Percentiles rank a stretch among this genome's conserved stretches.
Conservation (phyloP, 1,140 invertebrate genomes). For the Nomia melanderi region DNA sequence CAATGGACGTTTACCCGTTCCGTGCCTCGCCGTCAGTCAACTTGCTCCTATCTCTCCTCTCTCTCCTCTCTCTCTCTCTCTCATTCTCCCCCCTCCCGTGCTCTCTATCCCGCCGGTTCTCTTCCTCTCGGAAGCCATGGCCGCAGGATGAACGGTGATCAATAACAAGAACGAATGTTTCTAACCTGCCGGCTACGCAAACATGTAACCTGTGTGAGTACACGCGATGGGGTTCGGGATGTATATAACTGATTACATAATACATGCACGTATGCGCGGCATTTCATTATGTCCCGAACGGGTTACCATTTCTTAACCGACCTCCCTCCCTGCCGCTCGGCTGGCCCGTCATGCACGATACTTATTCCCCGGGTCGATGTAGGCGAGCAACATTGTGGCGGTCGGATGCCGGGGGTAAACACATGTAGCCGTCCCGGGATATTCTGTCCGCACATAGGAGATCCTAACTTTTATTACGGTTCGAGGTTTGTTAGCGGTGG, state of each 20-base stretch:
- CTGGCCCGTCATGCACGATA: constrained; percentile 19
- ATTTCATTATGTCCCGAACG: constrained; percentile 26
- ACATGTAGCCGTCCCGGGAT: neutral
- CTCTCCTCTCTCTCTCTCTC: too few species aligned
- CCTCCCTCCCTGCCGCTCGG: neutral
- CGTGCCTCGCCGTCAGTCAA: neutral
- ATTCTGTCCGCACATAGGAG: neutral
- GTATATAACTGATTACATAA: neutral
- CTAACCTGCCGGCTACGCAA: constrained; percentile 10
- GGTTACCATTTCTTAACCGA: constrained; percentile 32
- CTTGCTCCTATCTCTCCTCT: neutral
- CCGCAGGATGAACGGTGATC: constrained; percentile 50
- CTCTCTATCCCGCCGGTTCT: too few species aligned
- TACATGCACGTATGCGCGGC: neutral
- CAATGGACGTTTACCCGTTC: constrained; percentile 48
- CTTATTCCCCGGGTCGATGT: constrained; percentile 28
- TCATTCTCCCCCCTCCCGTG: too few species aligned
- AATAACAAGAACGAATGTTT: constrained; percentile 57
- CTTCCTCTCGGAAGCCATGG: neutral
- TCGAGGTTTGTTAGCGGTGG: constrained; percentile 57
- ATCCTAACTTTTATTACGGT: constrained; percentile 59
- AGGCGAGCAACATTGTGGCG: constrained; percentile 32
- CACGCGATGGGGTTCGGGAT: neutral
- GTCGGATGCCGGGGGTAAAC: constrained; percentile 29
- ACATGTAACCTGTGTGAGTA: neutral